Evolutionary conservation across 2,797 vertebrate genomes (phyloP).

Genomic region (Enteromius thamalakanensis): DNA sequence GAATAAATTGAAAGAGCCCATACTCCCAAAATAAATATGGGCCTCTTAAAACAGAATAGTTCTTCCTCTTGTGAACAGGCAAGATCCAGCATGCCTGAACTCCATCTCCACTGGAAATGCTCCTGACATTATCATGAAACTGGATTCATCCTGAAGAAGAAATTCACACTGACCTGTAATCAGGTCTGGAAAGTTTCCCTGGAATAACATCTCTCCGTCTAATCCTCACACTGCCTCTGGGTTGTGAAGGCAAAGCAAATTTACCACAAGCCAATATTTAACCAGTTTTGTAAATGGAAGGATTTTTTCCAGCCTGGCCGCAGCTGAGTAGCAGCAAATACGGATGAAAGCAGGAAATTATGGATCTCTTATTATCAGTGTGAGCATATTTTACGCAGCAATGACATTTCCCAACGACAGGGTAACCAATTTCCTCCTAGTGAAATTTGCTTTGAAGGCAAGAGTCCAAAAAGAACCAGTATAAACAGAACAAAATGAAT

Average conservation of each 20-base stretch:
- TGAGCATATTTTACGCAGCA: conserved; percentile 34
- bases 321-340: conserved; percentile 21
- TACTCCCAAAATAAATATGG: neutral
- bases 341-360: conserved; percentile 28
- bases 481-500: neutral
- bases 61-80: neutral
- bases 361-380: conserved; percentile 13
- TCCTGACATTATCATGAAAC: neutral
- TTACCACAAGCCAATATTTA: conserved; percentile 43
- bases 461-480: neutral
- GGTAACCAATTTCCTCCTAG: neutral
- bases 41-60: neutral
- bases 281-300: conserved; percentile 48
- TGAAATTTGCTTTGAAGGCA: conserved; percentile 12
- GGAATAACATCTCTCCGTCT: neutral
- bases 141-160: neutral
- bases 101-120: neutral
- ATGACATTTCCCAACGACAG: conserved; percentile 17
- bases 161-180: conserved; percentile 22
- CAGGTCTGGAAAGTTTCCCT: neutral
- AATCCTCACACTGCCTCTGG: conserved; percentile 15
- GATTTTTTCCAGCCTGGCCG: conserved; percentile 1
- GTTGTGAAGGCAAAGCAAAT: conserved; percentile 26
- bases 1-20: neutral
- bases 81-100: neutral